These are phyloP conservation scores for Whitmania pigra DNA, from an alignment of 1,140 invertebrate genomes.

Conservation along the genomic window DNA sequence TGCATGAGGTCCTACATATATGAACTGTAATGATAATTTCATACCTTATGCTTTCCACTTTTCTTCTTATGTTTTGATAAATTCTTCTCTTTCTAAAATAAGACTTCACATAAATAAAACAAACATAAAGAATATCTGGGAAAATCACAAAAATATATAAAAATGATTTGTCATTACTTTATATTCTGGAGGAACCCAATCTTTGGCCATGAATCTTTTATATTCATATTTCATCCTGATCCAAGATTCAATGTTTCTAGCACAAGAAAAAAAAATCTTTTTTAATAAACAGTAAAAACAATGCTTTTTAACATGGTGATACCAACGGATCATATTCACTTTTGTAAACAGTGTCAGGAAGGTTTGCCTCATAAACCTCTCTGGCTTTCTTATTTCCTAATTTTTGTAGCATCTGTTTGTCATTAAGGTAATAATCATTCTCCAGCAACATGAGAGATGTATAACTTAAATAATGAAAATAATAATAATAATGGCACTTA, in stretches of 20 bases:
- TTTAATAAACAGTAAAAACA: not conserved
- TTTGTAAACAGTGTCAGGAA: not conserved
- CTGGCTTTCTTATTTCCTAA: conserved; percentile 14
- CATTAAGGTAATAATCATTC: not conserved
- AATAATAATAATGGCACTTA: conserved; percentile 24
- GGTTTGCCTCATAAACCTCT: conserved; percentile 13
- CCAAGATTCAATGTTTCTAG: not conserved
- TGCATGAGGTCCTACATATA: no score
- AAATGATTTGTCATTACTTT: not conserved
- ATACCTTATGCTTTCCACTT: no score
- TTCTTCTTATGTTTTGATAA: no score
- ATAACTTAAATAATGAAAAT: not conserved
- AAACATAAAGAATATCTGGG: no score
- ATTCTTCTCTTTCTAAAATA: no score
- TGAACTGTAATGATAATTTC: no score
- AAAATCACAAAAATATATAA: no score
- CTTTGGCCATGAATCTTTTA: conserved; percentile 14
- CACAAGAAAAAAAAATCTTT: not conserved
- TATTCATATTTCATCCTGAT: conserved; percentile 18
- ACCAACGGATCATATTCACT: not conserved
- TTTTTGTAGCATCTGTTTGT: conserved; percentile 14
- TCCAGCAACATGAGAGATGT: not conserved
- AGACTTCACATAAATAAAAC: no score
- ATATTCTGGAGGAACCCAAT: conserved; percentile 9
- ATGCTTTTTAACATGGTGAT: not conserved